phyloP scores from a whole-genome alignment of 1,140 invertebrate species.

The Chrysoperla carnea region DNA sequence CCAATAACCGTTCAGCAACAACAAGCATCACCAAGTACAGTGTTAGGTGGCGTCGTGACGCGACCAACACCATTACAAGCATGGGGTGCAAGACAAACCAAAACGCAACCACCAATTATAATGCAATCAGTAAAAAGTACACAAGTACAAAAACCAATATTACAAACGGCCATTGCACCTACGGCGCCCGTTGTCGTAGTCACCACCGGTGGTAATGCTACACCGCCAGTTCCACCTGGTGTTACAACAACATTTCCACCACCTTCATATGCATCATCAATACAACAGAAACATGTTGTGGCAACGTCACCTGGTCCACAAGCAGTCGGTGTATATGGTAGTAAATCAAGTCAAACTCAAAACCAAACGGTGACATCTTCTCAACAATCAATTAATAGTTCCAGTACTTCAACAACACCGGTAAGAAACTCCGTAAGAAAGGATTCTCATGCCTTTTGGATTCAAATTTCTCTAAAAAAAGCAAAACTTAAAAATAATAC shows the following conservation, averaged over 20 bases:
- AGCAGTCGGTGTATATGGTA: slow-evolving; percentile 22
- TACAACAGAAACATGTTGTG: slow-evolving; percentile 47
- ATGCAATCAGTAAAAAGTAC: slow-evolving; percentile 94
- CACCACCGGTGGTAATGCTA: slow-evolving; percentile 18
- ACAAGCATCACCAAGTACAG: slow-evolving; percentile 26
- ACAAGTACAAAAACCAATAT: slow-evolving; percentile 80
- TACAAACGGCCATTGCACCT: slow-evolving; percentile 85
- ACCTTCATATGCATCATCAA: slow-evolving; percentile 61
- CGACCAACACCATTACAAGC: slow-evolving; percentile 55
- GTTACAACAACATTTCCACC: slow-evolving; percentile 40
- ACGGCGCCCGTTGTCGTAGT: slow-evolving; percentile 45
- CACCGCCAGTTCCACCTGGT: slow-evolving; percentile 16
- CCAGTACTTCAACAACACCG: too few relatives aligned
- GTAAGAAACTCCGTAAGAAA: too few relatives aligned
- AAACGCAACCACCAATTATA: slow-evolving; percentile 79
- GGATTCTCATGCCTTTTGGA: too few relatives aligned
- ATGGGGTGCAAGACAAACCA: slow-evolving; percentile 62
- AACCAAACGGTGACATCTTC: too few relatives aligned
- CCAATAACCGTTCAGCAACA: slow-evolving; percentile 42
- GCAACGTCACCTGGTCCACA: slow-evolving; percentile 31
- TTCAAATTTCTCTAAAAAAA: too few relatives aligned
- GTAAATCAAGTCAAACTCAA: slow-evolving; percentile 8
- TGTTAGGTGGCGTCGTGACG: slow-evolving; percentile 39
- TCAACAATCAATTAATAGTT: too few relatives aligned
- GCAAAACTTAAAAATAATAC: too few relatives aligned